These are phyloP conservation scores for Rhagoletis zephyria DNA, from an alignment of 1,140 invertebrate genomes.

Conservation along the genomic window DNA sequence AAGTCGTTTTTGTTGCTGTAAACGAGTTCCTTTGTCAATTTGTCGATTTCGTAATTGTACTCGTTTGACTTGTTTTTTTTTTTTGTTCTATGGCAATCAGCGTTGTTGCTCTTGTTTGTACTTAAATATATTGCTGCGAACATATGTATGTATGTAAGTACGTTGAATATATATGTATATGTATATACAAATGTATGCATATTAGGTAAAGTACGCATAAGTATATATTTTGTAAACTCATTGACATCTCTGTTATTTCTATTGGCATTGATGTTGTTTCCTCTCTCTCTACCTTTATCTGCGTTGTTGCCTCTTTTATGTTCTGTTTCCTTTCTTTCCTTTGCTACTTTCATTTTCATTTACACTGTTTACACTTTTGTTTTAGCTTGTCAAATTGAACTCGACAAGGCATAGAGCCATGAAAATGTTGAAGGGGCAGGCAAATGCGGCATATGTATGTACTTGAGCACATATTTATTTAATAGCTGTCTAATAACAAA, in stretches of 20 bases:
- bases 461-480: too few species aligned
- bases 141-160: too few species aligned
- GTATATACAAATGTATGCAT: too few species aligned
- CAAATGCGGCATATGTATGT: background rate
- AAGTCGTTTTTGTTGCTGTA: background rate
- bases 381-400: conserved; percentile 26
- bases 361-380: conserved; percentile 29
- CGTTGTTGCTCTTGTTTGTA: too few species aligned
- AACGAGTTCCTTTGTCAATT: background rate
- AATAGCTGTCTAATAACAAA: too few species aligned
- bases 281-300: background rate
- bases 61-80: conserved; percentile 8
- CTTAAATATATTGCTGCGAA: too few species aligned
- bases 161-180: too few species aligned
- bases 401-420: background rate
- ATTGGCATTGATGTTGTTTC: background rate
- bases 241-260: too few species aligned
- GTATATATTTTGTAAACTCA: too few species aligned
- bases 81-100: background rate
- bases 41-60: conserved; percentile 23
- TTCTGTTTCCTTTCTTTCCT: background rate
- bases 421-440: background rate
- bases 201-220: too few species aligned
- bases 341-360: conserved; percentile 23
- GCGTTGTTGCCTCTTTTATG: background rate